A percentile compares a stretch with the other conserved stretches of the same genome.
These are phyloP conservation scores for Neocloeon triangulifer DNA, from an alignment of 1,140 invertebrate genomes.

Conservation along the genomic window DNA sequence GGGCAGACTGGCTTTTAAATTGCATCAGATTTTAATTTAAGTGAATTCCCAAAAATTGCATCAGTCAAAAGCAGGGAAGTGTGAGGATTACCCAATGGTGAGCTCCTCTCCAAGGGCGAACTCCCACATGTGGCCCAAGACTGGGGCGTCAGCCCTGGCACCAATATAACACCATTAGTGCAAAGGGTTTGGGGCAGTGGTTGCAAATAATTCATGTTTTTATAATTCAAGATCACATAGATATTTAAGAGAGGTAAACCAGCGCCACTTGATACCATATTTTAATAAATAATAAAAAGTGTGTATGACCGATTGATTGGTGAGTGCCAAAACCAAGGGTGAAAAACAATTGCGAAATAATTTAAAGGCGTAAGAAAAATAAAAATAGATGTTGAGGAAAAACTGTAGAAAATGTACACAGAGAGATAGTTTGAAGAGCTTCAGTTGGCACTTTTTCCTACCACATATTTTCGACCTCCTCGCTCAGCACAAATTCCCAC, in stretches of 20 bases:
- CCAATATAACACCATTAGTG: too few species aligned
- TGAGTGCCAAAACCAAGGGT: too few species aligned
- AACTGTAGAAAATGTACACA: neutral
- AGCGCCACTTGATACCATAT: constrained; percentile 10
- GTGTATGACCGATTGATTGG: too few species aligned
- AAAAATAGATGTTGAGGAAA: neutral
- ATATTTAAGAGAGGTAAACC: constrained; percentile 9
- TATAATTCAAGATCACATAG: too few species aligned
- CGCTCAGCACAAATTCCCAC: constrained; percentile 59
- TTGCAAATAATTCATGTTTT: too few species aligned
- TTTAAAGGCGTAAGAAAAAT: constrained; percentile 7
- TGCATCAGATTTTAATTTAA: too few species aligned
- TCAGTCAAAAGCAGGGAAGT: neutral
- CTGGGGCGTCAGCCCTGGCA: constrained; percentile 81
- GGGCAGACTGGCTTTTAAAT: too few species aligned
- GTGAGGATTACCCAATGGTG: constrained; percentile 54
- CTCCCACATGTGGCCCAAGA: constrained; percentile 89
- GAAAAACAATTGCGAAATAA: too few species aligned
- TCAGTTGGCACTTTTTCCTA: constrained; percentile 20
- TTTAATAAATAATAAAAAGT: constrained; percentile 2
- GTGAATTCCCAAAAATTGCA: neutral
- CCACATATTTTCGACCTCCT: constrained; percentile 33
- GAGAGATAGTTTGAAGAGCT: constrained; percentile 1
- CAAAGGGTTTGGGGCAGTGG: too few species aligned
- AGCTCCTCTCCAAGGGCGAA: constrained; percentile 57